Conservation (phyloP, 2,888 invertebrate species). For the Eristalinus sepulchralis region DNA sequence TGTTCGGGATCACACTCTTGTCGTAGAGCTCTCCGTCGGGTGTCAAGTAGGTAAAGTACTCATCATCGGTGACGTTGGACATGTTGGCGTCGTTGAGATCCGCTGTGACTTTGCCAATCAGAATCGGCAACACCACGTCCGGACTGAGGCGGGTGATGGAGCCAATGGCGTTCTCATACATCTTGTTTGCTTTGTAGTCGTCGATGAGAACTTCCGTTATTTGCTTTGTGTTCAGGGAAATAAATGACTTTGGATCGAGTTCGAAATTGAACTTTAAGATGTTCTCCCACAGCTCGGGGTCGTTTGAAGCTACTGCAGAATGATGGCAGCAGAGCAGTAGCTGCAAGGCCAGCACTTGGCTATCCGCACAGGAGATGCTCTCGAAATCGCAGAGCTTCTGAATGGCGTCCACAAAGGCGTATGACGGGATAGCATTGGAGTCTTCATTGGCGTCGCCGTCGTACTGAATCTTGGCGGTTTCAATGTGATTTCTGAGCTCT, state of each 20-base stretch:
- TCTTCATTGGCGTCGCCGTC: constrained; percentile 75
- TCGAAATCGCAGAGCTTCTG: constrained; percentile 75
- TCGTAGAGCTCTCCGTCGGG: constrained; percentile 96
- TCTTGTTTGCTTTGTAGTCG: constrained; percentile 82
- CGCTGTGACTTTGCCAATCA: constrained; percentile 84
- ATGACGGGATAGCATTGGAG: constrained; percentile 74
- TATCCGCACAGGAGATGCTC: constrained; percentile 80
- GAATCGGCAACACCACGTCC: constrained; percentile 84
- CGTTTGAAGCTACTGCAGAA: constrained; percentile 84
- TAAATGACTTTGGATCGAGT: constrained; percentile 82
- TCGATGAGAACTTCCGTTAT: constrained; percentile 85
- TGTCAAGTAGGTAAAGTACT: constrained; percentile 90
- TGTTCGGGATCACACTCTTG: constrained; percentile 87
- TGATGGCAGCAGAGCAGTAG: constrained; percentile 89
- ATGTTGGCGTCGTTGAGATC: constrained; percentile 86
- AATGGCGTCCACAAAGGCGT: constrained; percentile 77
- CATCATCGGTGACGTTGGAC: constrained; percentile 88
- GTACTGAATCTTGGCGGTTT: constrained; percentile 83
- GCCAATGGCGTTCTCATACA: constrained; percentile 87
- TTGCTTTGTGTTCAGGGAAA: constrained; percentile 83
- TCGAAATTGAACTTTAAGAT: constrained; percentile 81
- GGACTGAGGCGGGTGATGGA: constrained; percentile 86
- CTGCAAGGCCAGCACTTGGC: constrained; percentile 85
- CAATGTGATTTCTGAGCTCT: constrained; percentile 86
- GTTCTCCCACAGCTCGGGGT: constrained; percentile 86